These are phyloP conservation scores for Tineola bisselliella DNA, from an alignment of 2,888 invertebrate genomes.

Conservation along the genomic window DNA sequence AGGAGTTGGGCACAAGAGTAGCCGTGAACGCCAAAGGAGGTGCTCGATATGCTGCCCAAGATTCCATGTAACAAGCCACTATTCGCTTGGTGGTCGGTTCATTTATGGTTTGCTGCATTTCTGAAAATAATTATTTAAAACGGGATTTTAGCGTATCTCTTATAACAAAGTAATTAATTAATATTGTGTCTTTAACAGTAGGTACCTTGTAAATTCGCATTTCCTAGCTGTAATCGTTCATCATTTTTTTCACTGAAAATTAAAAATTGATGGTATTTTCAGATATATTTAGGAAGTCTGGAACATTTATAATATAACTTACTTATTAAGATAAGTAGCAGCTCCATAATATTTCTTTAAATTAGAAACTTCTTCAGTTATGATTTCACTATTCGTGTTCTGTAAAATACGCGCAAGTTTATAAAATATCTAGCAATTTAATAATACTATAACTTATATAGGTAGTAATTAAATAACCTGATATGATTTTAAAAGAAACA, in stretches of 20 bases:
- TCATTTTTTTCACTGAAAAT: conserved; percentile 28
- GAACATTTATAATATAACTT: conserved; percentile 21
- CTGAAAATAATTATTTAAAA: conserved; percentile 21
- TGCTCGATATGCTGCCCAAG: conserved; percentile 72
- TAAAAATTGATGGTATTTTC: background rate
- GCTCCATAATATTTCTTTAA: conserved; percentile 50
- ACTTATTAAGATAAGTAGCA: conserved; percentile 54
- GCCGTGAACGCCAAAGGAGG: conserved; percentile 74
- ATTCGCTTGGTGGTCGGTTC: conserved; percentile 34
- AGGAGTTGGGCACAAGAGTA: conserved; percentile 72
- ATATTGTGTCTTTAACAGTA: too few relatives aligned
- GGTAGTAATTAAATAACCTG: background rate
- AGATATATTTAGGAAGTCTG: too few relatives aligned
- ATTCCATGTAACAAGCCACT: conserved; percentile 77
- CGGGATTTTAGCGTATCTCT: too few relatives aligned
- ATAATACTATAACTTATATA: background rate
- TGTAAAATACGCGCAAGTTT: conserved; percentile 17
- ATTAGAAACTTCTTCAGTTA: conserved; percentile 22
- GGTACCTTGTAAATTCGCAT: conserved; percentile 58
- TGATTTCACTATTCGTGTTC: conserved; percentile 33
- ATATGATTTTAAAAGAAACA: background rate
- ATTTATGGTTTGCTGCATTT: conserved; percentile 48
- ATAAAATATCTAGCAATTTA: background rate
- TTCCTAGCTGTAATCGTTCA: conserved; percentile 51
- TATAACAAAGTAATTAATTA: too few relatives aligned